These are phyloP conservation scores for Torymus auratus DNA, from an alignment of 2,888 invertebrate genomes.

Conservation along the genomic window DNA sequence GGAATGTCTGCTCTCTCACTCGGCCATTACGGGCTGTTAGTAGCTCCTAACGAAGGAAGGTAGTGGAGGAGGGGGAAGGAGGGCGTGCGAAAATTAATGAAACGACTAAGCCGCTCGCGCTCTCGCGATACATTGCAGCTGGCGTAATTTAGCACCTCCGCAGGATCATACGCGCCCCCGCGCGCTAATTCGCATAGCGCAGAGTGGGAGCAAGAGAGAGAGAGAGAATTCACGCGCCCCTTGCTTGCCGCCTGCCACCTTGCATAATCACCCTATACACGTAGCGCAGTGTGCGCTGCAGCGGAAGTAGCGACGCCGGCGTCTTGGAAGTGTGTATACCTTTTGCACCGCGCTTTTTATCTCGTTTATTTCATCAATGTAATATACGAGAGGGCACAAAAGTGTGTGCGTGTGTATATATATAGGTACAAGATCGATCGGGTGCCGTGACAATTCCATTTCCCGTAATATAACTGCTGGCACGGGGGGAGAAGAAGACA, in stretches of 20 bases:
- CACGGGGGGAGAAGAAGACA: background rate
- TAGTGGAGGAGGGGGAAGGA: too few relatives aligned
- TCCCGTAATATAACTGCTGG: background rate
- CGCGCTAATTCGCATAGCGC: background rate
- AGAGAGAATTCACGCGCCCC: conserved; percentile 50
- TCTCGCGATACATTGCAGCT: conserved; percentile 59
- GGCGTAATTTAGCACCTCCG: conserved; percentile 66
- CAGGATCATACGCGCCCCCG: conserved; percentile 60
- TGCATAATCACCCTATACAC: conserved; percentile 1
- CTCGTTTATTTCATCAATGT: too few relatives aligned
- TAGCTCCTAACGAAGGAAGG: conserved; percentile 34
- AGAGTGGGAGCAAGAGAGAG: too few relatives aligned
- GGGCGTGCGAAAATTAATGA: conserved; percentile 45
- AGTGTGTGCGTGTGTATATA: too few relatives aligned
- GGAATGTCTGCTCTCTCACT: conserved; percentile 23
- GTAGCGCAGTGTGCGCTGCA: too few relatives aligned
- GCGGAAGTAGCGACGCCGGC: background rate
- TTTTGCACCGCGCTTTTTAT: too few relatives aligned
- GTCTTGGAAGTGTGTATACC: background rate
- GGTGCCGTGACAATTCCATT: conserved; percentile 14
- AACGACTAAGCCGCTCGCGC: conserved; percentile 60
- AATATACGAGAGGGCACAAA: too few relatives aligned
- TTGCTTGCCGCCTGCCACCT: conserved; percentile 16
- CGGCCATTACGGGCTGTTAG: conserved; percentile 26
- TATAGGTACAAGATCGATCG: background rate